Evolutionary conservation across 1,140 invertebrate species (phyloP), one percentile per base, ranked within the genome.

Genomic region (Reticulitermes speratus): DNA sequence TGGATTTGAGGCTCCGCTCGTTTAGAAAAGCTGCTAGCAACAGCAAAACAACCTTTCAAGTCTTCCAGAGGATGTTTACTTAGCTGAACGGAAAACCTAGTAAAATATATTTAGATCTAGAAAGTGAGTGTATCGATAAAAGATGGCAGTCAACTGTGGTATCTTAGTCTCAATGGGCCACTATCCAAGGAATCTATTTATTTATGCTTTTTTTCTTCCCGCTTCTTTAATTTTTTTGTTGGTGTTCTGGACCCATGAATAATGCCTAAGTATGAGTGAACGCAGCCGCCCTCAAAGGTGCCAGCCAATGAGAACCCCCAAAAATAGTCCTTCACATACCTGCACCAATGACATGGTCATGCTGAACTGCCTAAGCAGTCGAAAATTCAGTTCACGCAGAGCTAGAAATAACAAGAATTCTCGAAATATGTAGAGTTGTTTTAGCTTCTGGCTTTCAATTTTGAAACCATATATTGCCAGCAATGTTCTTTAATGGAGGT

Each of bases 261-360:
- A 75, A 25, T 75, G n/a, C n/a, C 9, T 75, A 30, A 75, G 65
- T 75, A 75, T 75, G 65, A 75, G 65, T 75, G 59, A 16, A 25
- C 65, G n/a, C 25, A 75, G 65, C n/a, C 65, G 65, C 65, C 65
- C 65, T 75, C 65, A 25, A 30, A 75, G 25, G 25, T 75, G 65
- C 65, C 65, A 75, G 65, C 65, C 65, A 75, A 75, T 75, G 65
- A 75, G 65, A 8, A 75, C 65, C 65, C 65, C 65, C 65, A 75
- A 75, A 75, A 75, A 75, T 75, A 75, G 65, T 25, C 65, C 65
- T 75, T 75, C 65, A 30, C 65, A 75, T 75, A 75, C 65, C 65
- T 75, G 65, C 25, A n/a, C 65, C 65, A 8, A 25, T 75, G 65
- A 30, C 25, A 75, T 75, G 65, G 65, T 75, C 65, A 30, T 75